Percentiles rank a stretch among this genome's conserved stretches.
Evolutionary conservation across 2,797 vertebrate genomes (phyloP).

Genomic region (Phrynocephalus vlangalii): DNA sequence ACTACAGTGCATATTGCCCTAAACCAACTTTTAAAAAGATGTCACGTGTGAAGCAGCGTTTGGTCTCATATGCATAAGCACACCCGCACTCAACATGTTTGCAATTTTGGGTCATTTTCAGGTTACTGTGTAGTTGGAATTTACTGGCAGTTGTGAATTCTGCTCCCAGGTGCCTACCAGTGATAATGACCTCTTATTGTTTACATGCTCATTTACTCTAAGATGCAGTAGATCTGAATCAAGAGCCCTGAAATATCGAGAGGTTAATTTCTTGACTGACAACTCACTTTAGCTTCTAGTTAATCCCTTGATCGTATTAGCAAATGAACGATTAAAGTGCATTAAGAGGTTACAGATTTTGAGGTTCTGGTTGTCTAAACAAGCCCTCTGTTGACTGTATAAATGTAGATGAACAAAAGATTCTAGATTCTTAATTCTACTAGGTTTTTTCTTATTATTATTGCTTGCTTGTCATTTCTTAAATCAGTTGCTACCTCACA

Average conservation of each 20-base stretch:
- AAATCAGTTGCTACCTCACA: constrained; percentile 67
- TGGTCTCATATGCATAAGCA: neutral
- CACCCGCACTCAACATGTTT: neutral
- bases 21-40: neutral
- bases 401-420: constrained; percentile 35
- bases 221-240: neutral
- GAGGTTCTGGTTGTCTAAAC: constrained; percentile 22
- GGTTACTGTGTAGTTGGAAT: neutral
- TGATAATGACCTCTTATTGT: constrained; percentile 18
- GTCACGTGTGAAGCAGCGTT: neutral
- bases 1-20: neutral
- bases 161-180: neutral
- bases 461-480: constrained; percentile 52
- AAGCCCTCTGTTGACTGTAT: constrained; percentile 40
- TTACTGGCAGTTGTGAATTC: neutral
- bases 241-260: neutral
- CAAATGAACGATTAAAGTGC: constrained; percentile 20
- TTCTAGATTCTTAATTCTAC: constrained; percentile 2
- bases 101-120: neutral
- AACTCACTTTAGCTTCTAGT: constrained; percentile 3
- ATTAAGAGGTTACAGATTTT: constrained; percentile 27
- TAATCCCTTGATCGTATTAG: constrained; percentile 24
- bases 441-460: constrained; percentile 47
- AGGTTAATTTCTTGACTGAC: constrained; percentile 1
- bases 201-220: neutral